Percentiles rank a stretch among this genome's conserved stretches.
Evolutionary conservation across 1,140 invertebrate species (phyloP).

Genomic region (Coenobita brevimanus): DNA sequence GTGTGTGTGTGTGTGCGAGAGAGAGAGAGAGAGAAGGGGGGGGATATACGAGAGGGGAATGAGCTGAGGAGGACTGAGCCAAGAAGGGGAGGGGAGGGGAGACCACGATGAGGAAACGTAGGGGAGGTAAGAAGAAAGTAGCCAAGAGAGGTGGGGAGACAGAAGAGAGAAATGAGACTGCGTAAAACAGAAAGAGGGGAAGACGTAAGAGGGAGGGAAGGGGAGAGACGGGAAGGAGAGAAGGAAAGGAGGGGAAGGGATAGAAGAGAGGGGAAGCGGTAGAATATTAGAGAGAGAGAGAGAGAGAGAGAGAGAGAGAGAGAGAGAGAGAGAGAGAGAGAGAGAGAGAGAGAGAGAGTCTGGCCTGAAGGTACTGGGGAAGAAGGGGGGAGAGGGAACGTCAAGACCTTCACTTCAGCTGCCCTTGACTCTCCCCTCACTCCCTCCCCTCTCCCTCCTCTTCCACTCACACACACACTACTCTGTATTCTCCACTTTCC

Average conservation of each 20-base stretch:
- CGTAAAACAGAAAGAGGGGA: not conserved
- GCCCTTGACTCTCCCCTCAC: too few species aligned
- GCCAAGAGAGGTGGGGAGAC: not conserved
- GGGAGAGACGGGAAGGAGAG: not conserved
- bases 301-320: constrained; percentile 7
- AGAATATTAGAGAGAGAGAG: not conserved
- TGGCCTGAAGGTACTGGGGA: not conserved
- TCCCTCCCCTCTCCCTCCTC: too few species aligned
- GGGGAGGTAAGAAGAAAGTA: not conserved
- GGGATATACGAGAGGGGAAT: not conserved
- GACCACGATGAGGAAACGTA: not conserved
- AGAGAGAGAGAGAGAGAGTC: not conserved
- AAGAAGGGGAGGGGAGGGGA: too few species aligned
- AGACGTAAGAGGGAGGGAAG: too few species aligned
- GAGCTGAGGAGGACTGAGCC: not conserved
- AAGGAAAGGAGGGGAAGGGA: not conserved
- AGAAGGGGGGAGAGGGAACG: not conserved
- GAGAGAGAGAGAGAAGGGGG: not conserved
- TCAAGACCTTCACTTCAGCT: too few species aligned
- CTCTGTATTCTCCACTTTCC: too few species aligned
- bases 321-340: not conserved
- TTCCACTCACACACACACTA: too few species aligned
- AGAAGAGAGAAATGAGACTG: not conserved
- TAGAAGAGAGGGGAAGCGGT: not conserved
- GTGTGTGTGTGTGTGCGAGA: too few species aligned